Base-by-base conservation (phyloP, 2,113 vertebrate genomes). In the Lagopus muta region DNA sequence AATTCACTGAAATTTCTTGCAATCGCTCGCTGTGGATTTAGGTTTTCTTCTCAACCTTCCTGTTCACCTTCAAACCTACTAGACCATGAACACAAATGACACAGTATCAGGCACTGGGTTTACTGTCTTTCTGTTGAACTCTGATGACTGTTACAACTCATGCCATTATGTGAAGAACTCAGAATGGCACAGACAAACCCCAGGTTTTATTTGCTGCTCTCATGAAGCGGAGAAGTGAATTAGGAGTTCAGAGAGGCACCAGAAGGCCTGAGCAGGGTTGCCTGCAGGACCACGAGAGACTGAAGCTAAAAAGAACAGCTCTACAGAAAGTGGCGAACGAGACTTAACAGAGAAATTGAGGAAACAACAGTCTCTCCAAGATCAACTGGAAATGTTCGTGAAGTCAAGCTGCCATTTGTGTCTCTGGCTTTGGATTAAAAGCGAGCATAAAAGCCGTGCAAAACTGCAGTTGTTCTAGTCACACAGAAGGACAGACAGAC, bases 401-500 rank as follows among this genome's bases (percentile, higher is more conserved):
- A 95, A 97, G 94, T 97, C 93, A 67, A 82, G 34, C 43, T 97
- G 92, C 92, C 91, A 34, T 97, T 97, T 97, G 74, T 65, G 73
- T 86, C 95, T 94, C 94, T 94, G 92, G 73, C 87, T 93, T 93
- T 43, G 82, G 93, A 95, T 96, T 90, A 95, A 97, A 97, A 97
- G 88, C 36, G 62, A 96, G 82, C 82, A 89, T 93, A 94, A 97
- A 97, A 97, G 82, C 94, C 95, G 84, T 92, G 91, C 79, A 93
- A 94, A 96, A 97, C 97, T 62, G 93, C 93, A 86, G 97, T 97
- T 97, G 90, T 96, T 96, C 96, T 93, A 96, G 96, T 94, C 82
- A 88, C 95, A 90, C 90, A 92, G 96, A 96, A 94, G 97, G 96
- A 96, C 97, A 96, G 97, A 97, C 96, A 93, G 85, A 92, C 97